A percentile compares a stretch with the other conserved stretches of the same genome.
Conservation (phyloP, 2,888 invertebrate species). For the Tholera decimalis region DNA sequence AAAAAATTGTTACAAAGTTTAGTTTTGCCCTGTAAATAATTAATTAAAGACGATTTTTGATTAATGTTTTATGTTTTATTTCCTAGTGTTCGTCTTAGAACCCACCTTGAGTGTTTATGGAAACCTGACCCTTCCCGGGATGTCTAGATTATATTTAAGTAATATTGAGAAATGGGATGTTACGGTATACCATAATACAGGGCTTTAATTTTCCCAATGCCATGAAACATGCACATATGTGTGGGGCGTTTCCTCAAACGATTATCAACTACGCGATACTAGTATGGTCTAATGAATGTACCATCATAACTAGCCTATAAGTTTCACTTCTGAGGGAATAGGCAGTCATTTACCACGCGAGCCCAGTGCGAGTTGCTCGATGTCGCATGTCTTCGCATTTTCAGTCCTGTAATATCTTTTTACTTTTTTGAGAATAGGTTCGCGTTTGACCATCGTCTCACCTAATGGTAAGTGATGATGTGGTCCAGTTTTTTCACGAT, state of each 20-base stretch:
- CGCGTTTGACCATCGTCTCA: too few species aligned
- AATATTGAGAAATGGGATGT: slow-evolving; percentile 55
- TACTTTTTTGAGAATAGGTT: too few species aligned
- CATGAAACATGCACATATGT: too few species aligned
- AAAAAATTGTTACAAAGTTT: not conserved
- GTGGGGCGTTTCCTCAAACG: too few species aligned
- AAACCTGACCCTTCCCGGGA: slow-evolving; percentile 49
- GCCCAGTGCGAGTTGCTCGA: not conserved
- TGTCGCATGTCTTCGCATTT: not conserved
- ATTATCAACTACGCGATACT: too few species aligned
- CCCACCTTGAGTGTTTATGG: slow-evolving; percentile 63
- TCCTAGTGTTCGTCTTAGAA: slow-evolving; percentile 70
- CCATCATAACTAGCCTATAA: too few species aligned
- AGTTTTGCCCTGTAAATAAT: slow-evolving; percentile 17
- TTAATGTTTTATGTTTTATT: slow-evolving; percentile 53
- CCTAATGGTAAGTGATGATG: too few species aligned
- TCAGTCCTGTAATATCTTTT: too few species aligned
- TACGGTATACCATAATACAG: slow-evolving; percentile 37
- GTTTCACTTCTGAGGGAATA: too few species aligned
- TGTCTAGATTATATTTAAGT: slow-evolving; percentile 45
- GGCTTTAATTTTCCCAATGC: too few species aligned
- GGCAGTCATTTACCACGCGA: not conserved
- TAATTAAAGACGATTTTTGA: slow-evolving; percentile 69
- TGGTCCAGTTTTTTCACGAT: not conserved
- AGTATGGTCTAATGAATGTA: too few species aligned